Conservation (phyloP, 2,888 invertebrate genomes). For the Orgyia antiqua region DNA sequence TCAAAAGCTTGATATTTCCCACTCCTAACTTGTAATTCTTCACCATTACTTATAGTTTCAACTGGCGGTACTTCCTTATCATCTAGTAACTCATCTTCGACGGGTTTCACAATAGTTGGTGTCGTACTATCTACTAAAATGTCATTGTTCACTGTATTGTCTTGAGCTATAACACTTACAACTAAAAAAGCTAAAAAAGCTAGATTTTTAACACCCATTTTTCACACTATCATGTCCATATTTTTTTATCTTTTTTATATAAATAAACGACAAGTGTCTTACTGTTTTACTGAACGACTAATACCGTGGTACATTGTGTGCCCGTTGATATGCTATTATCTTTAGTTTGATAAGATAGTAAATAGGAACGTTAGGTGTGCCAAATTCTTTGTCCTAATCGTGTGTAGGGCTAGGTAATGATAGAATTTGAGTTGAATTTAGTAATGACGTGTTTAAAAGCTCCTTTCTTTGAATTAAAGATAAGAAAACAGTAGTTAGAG, state of each 20-base stretch:
- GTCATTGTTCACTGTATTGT: conserved; percentile 40
- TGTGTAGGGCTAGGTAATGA: conserved; percentile 28
- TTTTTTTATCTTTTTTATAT: conserved; percentile 42
- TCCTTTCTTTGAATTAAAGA: no score
- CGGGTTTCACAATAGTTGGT: conserved; percentile 19
- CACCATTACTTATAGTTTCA: conserved; percentile 40
- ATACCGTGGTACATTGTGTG: conserved; percentile 54
- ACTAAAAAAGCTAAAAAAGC: conserved; percentile 49
- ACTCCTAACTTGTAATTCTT: conserved; percentile 47
- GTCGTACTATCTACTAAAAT: conserved; percentile 22
- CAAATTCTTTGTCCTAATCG: conserved; percentile 75
- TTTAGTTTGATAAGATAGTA: conserved; percentile 68
- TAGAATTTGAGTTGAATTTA: conserved; percentile 17
- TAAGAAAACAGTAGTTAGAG: no score
- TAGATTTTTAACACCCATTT: conserved; percentile 61
- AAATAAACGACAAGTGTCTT: conserved; percentile 55
- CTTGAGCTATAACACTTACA: conserved; percentile 60
- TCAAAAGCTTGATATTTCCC: conserved; percentile 61
- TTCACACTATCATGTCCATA: conserved; percentile 44
- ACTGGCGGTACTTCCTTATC: conserved; percentile 26
- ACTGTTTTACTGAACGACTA: conserved; percentile 57
- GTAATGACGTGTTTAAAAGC: no score
- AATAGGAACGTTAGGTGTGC: conserved; percentile 74
- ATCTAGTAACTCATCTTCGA: conserved; percentile 23
- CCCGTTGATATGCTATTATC: conserved; percentile 67